A percentile compares a stretch with the other conserved stretches of the same genome.
These are phyloP conservation scores for Cathartes aura DNA, from an alignment of 2,113 vertebrate genomes.

Conservation along the genomic window DNA sequence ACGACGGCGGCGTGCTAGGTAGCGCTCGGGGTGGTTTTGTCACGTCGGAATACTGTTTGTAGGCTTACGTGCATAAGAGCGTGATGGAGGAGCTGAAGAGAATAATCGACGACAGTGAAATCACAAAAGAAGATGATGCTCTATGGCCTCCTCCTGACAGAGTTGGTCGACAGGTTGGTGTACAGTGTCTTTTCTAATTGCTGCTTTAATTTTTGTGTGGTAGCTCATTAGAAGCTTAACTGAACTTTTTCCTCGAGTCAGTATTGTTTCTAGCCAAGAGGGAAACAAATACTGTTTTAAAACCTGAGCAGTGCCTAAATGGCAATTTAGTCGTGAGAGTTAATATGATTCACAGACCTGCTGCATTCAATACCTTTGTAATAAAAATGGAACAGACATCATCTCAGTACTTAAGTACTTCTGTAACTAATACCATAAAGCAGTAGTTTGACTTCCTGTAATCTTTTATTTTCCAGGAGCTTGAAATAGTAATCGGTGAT, in stretches of 20 bases:
- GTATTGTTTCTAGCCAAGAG: not conserved
- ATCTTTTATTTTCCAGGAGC: slow-evolving; percentile 80
- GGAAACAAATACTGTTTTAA: not conserved
- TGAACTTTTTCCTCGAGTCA: not conserved
- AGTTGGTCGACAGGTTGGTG: slow-evolving; percentile 93
- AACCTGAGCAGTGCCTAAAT: not conserved
- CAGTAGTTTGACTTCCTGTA: not conserved
- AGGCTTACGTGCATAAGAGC: slow-evolving; percentile 98
- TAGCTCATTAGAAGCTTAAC: not conserved
- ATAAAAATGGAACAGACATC: not conserved
- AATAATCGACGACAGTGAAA: slow-evolving; percentile 98
- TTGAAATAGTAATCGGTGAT: slow-evolving; percentile 98
- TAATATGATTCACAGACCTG: fast-evolving
- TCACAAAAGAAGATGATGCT: slow-evolving; percentile 97
- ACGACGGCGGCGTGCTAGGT: fast-evolving
- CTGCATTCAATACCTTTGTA: not conserved
- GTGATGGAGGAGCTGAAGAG: slow-evolving; percentile 99
- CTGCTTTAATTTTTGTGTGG: fast-evolving
- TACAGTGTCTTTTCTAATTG: not conserved
- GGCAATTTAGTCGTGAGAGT: not conserved
- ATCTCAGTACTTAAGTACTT: not conserved
- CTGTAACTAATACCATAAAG: not conserved
- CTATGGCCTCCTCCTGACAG: slow-evolving; percentile 96
- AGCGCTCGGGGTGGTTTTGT: fast-evolving
- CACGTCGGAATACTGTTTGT: not conserved